phyloP scores from a whole-genome alignment of 2,113 vertebrate genomes.

The Syngnathus scovelli region DNA sequence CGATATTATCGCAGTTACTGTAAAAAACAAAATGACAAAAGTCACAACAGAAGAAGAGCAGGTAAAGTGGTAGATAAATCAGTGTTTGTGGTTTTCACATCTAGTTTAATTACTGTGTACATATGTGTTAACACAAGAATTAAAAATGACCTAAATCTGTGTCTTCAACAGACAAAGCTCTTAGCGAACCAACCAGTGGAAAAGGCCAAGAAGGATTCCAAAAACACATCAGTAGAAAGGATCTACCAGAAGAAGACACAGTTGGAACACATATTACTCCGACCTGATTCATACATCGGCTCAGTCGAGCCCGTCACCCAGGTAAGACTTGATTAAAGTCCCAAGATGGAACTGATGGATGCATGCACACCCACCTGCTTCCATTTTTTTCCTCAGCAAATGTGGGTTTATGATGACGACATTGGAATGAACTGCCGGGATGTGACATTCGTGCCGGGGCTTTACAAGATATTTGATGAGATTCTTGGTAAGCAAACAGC shows the following conservation, averaged over 20 bases:
- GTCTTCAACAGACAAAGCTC: constrained; percentile 54
- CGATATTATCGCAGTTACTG: no score
- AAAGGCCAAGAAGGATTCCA: constrained; percentile 78
- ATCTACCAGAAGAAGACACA: constrained; percentile 99
- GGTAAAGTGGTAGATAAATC: no score
- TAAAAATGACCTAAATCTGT: not conserved
- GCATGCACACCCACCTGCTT: not conserved
- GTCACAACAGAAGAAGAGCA: no score
- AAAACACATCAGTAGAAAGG: constrained; percentile 83
- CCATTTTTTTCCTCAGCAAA: constrained; percentile 74
- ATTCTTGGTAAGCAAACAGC: constrained; percentile 82
- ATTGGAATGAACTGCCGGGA: constrained; percentile 85
- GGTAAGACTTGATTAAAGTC: constrained; percentile 59
- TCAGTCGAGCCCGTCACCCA: constrained; percentile 92
- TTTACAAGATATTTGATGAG: constrained; percentile 99
- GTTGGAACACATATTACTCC: constrained; percentile 94
- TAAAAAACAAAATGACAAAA: no score
- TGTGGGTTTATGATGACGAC: constrained; percentile 94
- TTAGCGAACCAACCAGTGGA: constrained; percentile 73
- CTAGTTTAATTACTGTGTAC: no score
- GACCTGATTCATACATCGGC: constrained; percentile 95
- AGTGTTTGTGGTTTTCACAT: no score
- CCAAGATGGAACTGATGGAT: not conserved
- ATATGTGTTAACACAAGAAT: not conserved
- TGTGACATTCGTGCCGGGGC: constrained; percentile 90